Evolutionary conservation across 2,113 vertebrate genomes (phyloP).

Genomic region (Proterorhinus semilunaris): DNA sequence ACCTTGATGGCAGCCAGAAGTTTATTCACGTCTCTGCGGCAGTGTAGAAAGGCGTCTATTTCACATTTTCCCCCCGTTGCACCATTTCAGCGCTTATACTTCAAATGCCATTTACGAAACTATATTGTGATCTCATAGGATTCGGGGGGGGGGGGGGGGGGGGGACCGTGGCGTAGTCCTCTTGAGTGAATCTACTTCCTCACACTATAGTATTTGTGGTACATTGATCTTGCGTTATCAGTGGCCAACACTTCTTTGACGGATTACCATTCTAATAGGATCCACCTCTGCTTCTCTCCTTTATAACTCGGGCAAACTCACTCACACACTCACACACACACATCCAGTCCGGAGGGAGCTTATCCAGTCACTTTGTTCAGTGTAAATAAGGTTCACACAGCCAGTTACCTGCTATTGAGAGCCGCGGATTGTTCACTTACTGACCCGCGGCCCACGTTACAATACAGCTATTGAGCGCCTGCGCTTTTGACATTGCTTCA

Average conservation of each 20-base stretch:
- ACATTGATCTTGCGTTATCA: conserved; percentile 37
- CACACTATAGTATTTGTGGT: conserved; percentile 12
- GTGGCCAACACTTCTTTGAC: conserved; percentile 39
- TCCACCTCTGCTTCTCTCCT: conserved; percentile 3
- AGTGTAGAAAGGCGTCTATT: background rate
- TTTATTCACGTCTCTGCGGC: background rate
- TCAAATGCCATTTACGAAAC: background rate
- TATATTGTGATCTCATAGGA: background rate
- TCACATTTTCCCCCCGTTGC: background rate
- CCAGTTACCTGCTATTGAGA: conserved; percentile 26
- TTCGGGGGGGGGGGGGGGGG: background rate
- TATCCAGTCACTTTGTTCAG: conserved; percentile 52
- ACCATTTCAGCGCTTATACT: background rate
- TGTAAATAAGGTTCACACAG: conserved; percentile 45
- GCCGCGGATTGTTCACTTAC: conserved; percentile 31
- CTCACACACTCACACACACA: conserved; percentile 9
- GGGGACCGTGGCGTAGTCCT: background rate
- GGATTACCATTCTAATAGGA: conserved; percentile 31
- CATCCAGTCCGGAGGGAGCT: conserved; percentile 27
- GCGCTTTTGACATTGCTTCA: background rate
- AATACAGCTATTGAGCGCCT: conserved; percentile 28
- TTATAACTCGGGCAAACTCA: conserved; percentile 16
- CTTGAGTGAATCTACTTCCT: conserved; percentile 6
- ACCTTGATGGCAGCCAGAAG: background rate
- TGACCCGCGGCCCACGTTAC: conserved; percentile 34